Percentiles rank a stretch among this genome's conserved stretches.
These are phyloP conservation scores for Crotalus helleri DNA, from an alignment of 2,113 vertebrate species.

Conservation along the genomic window DNA sequence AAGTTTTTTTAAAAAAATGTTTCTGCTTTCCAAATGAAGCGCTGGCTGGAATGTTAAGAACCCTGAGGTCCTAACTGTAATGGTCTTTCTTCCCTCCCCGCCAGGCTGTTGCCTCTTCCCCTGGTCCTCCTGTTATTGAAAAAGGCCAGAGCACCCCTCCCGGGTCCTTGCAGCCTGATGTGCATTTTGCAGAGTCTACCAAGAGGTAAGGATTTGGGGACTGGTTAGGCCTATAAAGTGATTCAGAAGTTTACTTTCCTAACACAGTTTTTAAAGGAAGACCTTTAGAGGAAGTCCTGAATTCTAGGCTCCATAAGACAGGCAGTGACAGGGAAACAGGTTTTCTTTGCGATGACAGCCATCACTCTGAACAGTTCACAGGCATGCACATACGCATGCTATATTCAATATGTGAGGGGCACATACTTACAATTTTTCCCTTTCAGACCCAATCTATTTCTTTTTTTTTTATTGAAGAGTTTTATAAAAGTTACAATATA, in stretches of 20 bases:
- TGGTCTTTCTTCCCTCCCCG: background rate
- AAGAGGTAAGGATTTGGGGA: background rate
- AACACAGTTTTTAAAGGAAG: background rate
- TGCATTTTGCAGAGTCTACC: background rate
- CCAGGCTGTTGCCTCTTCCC: background rate
- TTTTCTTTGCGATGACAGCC: background rate
- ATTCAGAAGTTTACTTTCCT: background rate
- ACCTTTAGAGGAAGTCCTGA: background rate
- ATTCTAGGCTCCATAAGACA: background rate
- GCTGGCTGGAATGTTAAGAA: background rate
- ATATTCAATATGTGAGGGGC: background rate
- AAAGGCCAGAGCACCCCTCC: background rate
- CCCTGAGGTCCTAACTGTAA: background rate
- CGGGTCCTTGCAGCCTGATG: background rate
- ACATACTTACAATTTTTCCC: background rate
- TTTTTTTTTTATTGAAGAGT: no score
- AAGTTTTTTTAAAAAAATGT: background rate
- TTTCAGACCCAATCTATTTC: background rate
- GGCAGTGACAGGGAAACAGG: background rate
- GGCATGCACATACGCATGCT: background rate
- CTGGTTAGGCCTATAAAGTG: background rate
- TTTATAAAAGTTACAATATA: no score
- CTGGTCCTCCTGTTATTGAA: background rate
- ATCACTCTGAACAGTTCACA: background rate
- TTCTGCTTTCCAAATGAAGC: background rate